Conservation (phyloP, 2,113 vertebrate genomes). For the Varanus salvator region DNA sequence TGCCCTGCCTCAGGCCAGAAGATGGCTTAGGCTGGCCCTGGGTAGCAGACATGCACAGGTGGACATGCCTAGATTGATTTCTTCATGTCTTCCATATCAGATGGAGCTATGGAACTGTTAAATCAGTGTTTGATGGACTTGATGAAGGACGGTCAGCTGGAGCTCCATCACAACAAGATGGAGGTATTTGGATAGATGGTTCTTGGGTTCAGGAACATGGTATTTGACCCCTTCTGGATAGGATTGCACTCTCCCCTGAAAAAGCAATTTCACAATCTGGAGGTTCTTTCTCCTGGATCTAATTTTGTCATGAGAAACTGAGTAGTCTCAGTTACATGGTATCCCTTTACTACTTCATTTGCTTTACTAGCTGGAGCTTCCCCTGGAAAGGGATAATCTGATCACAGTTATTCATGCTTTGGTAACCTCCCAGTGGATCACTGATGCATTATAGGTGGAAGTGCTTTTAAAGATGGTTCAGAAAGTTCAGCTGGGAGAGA, state of each 20-base stretch:
- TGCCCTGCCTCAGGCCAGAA: background rate
- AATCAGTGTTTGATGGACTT: background rate
- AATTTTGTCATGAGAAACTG: background rate
- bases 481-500: background rate
- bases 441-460: background rate
- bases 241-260: background rate
- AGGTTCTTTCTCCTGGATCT: background rate
- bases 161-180: background rate
- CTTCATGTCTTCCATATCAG: background rate
- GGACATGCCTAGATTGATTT: background rate
- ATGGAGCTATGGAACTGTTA: background rate
- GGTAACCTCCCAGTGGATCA: constrained; percentile 7
- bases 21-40: background rate
- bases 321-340: background rate
- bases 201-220: background rate
- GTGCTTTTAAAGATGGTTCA: background rate
- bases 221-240: background rate
- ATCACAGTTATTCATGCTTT: background rate
- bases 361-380: background rate
- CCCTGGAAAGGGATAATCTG: background rate
- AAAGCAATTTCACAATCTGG: background rate
- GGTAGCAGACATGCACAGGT: background rate
- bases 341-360: background rate
- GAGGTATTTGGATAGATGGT: background rate
- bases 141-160: background rate